A percentile compares a stretch with the other conserved stretches of the same genome.
Evolutionary conservation across 1,140 invertebrate species (phyloP).

Genomic region (Galleria mellonella): DNA sequence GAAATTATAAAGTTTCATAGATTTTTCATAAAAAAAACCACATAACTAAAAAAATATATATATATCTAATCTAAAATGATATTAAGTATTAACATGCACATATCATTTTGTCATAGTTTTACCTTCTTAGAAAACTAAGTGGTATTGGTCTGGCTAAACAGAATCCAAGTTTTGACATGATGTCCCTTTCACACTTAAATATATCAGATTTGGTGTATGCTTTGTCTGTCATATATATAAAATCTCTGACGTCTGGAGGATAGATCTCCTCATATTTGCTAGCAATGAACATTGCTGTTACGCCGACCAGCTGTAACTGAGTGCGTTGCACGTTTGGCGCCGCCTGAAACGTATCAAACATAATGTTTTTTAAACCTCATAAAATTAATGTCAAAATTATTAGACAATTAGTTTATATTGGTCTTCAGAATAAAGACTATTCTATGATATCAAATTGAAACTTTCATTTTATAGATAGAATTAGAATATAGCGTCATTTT

Average conservation of each 20-base stretch:
- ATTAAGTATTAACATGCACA: no score
- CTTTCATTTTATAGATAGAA: no score
- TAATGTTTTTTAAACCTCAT: no score
- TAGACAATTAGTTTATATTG: no score
- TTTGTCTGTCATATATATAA: constrained; percentile 94
- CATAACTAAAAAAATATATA: no score
- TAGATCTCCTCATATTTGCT: constrained; percentile 98
- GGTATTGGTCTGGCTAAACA: constrained; percentile 89
- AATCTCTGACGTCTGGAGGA: constrained; percentile 90
- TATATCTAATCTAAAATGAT: no score
- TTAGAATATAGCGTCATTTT: no score
- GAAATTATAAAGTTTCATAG: no score
- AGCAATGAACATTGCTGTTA: constrained; percentile 89
- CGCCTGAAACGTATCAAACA: constrained; percentile 35
- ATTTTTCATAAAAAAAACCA: no score
- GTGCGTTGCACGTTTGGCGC: constrained; percentile 75
- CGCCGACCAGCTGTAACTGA: constrained; percentile 92
- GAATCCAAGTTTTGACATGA: constrained; percentile 85
- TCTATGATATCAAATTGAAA: no score
- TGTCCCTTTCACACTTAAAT: constrained; percentile 87
- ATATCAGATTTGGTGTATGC: constrained; percentile 89
- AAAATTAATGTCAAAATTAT: background rate
- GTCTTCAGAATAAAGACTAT: no score
- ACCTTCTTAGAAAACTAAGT: constrained; percentile 91
- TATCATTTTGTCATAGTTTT: no score